phyloP scores from a whole-genome alignment of 2,888 invertebrate genomes.

The Orthosia gothica region DNA sequence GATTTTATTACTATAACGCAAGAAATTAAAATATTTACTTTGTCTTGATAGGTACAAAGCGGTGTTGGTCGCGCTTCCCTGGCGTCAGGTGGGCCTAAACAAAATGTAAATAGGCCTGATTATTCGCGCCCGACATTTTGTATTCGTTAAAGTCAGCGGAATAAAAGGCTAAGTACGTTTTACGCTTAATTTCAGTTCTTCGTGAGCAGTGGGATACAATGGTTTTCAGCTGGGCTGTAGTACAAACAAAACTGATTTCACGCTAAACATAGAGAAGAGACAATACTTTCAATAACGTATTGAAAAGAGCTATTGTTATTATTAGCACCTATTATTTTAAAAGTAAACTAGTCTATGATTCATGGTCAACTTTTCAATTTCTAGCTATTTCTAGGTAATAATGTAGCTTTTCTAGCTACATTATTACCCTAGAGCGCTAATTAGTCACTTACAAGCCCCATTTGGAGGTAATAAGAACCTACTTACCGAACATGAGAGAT shows the following conservation, averaged over 20 bases:
- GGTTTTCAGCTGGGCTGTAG: neutral
- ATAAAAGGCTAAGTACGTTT: slow-evolving; percentile 76
- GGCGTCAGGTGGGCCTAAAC: slow-evolving; percentile 83
- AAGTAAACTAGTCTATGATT: too few relatives aligned
- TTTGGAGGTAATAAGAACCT: too few relatives aligned
- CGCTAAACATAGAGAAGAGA: neutral
- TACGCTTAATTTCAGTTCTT: slow-evolving; percentile 75
- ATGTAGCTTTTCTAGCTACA: too few relatives aligned
- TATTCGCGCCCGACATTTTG: slow-evolving; percentile 81
- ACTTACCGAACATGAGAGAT: too few relatives aligned
- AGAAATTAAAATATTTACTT: slow-evolving; percentile 72
- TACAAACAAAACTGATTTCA: slow-evolving; percentile 12
- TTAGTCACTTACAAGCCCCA: too few relatives aligned
- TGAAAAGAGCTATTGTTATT: slow-evolving; percentile 6
- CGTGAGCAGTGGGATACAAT: slow-evolving; percentile 55
- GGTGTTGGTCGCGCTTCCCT: slow-evolving; percentile 63
- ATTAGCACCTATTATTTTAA: neutral
- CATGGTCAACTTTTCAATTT: too few relatives aligned
- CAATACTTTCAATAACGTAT: slow-evolving; percentile 14
- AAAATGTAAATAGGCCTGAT: slow-evolving; percentile 85
- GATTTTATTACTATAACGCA: slow-evolving; percentile 62
- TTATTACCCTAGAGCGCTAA: too few relatives aligned
- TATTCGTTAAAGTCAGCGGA: slow-evolving; percentile 81
- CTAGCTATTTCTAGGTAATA: too few relatives aligned
- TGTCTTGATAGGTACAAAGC: slow-evolving; percentile 67